Conservation (phyloP, 1,140 invertebrate species). For the Alviniconcha marisindica region DNA sequence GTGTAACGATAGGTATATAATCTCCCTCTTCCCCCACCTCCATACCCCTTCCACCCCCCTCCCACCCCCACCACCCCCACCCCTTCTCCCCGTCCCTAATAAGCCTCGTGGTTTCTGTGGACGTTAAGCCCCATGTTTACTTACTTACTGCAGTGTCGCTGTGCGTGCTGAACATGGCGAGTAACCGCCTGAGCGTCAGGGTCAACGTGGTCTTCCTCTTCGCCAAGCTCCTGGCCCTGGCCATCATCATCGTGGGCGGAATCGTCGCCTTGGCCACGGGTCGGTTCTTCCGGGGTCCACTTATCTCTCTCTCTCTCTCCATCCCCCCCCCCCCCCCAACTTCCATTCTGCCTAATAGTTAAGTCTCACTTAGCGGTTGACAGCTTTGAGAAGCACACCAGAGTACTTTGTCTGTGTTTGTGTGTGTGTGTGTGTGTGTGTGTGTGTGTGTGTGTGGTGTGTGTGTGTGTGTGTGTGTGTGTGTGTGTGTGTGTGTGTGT, state of each 20-base stretch:
- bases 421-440: no score
- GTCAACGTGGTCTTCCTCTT: conserved; percentile 92
- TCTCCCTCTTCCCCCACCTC: neutral
- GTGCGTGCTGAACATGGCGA: conserved; percentile 91
- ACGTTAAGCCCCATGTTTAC: neutral
- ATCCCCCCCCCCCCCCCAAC: no score
- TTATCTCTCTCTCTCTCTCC: no score
- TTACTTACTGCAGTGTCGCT: conserved; percentile 75
- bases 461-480: no score
- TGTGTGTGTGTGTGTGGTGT: no score
- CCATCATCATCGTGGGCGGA: conserved; percentile 83
- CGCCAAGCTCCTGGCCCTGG: conserved; percentile 83
- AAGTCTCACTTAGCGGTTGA: no score
- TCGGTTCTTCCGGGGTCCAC: no score
- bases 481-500: no score
- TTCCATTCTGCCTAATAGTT: no score
- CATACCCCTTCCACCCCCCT: neutral
- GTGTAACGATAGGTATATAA: no score
- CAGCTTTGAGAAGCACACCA: no score
- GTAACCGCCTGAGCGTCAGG: conserved; percentile 88
- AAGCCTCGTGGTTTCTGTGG: neutral
- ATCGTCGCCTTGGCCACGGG: conserved; percentile 84
- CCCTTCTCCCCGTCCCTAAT: neutral
- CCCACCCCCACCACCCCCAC: neutral
- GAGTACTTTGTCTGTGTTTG: no score